These are phyloP conservation scores for Zapus hudsonius DNA, from an alignment of 2,113 vertebrate species.

Conservation along the genomic window DNA sequence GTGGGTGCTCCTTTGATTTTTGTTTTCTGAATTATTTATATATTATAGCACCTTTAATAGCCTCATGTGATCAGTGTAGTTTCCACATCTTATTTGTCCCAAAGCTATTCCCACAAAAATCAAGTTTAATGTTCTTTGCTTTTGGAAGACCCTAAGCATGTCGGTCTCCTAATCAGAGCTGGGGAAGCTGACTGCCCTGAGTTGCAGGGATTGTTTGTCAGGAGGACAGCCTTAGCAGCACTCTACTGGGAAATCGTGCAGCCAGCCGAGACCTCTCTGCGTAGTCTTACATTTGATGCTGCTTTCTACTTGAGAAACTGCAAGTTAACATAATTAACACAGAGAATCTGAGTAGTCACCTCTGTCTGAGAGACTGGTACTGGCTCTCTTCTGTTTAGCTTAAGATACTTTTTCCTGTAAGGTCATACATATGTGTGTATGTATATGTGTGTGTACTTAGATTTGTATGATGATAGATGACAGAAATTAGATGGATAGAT, in stretches of 20 bases:
- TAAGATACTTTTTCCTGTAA: not conserved
- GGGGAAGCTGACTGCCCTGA: not conserved
- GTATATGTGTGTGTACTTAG: not conserved
- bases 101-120: not conserved
- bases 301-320: not conserved
- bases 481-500: too few relatives aligned
- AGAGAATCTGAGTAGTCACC: not conserved
- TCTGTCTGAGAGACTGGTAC: not conserved
- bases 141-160: not conserved
- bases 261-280: too few relatives aligned
- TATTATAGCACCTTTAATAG: not conserved
- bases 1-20: not conserved
- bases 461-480: not conserved
- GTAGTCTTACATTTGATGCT: not conserved
- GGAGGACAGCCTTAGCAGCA: not conserved
- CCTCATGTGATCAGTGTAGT: not conserved
- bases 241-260: not conserved
- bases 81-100: not conserved
- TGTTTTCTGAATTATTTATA: not conserved
- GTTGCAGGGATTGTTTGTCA: not conserved
- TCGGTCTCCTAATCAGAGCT: not conserved
- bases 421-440: not conserved
- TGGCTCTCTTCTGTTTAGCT: not conserved
- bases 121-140: not conserved
- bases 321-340: not conserved